Percentiles rank a stretch among this genome's conserved stretches.
phyloP scores from a whole-genome alignment of 2,797 vertebrate species.

The Sorex maritimensis region DNA sequence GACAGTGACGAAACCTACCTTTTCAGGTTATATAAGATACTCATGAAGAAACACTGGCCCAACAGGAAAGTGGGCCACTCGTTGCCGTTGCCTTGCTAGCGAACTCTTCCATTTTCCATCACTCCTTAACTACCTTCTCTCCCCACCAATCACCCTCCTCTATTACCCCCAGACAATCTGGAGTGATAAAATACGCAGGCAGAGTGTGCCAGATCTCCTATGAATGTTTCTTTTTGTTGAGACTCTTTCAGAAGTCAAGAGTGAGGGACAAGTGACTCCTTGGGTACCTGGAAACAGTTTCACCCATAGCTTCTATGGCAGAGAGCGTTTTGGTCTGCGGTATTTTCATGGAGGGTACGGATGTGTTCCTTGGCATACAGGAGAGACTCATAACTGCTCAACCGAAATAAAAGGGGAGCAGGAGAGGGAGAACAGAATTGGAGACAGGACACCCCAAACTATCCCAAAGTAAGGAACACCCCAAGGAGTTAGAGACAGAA shows the following conservation, averaged over 20 bases:
- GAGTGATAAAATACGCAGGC: background rate
- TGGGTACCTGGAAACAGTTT: background rate
- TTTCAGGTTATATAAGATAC: slow-evolving; percentile 5
- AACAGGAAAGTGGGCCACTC: slow-evolving; percentile 31
- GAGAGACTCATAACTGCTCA: slow-evolving; percentile 22
- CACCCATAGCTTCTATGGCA: background rate
- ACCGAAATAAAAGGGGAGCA: slow-evolving; percentile 15
- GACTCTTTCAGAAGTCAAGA: background rate
- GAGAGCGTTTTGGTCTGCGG: background rate
- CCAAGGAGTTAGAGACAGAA: slow-evolving; percentile 58
- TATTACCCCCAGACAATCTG: slow-evolving; percentile 16
- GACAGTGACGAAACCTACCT: slow-evolving; percentile 2
- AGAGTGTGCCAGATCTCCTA: background rate
- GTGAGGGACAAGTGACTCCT: background rate
- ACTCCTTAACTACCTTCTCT: slow-evolving; percentile 17
- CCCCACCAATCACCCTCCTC: background rate
- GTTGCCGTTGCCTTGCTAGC: background rate
- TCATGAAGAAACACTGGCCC: slow-evolving; percentile 32
- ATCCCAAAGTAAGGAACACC: background rate
- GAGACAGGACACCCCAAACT: background rate
- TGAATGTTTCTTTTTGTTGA: slow-evolving; percentile 29
- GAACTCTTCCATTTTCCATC: slow-evolving; percentile 2
- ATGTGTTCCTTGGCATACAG: slow-evolving; percentile 41
- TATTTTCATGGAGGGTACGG: slow-evolving; percentile 47
- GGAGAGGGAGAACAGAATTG: background rate